Evolutionary conservation across 2,888 invertebrate species (phyloP).

Genomic region (Nasonovia ribisnigri): DNA sequence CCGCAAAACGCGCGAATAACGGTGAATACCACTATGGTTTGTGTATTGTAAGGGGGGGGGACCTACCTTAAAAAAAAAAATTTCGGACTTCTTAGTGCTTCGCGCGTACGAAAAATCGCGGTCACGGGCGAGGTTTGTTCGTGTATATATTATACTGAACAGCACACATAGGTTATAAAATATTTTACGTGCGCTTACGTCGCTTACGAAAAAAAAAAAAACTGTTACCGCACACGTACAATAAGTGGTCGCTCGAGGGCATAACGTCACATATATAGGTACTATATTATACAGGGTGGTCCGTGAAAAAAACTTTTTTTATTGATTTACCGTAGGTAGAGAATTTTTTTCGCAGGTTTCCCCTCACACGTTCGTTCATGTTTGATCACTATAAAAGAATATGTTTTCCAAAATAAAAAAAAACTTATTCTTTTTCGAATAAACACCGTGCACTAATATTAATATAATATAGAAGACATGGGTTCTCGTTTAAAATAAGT

Average conservation of each 20-base stretch:
- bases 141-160: neutral
- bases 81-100: neutral
- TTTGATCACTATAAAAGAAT: neutral
- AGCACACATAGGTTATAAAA: neutral
- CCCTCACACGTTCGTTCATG: neutral
- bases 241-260: neutral
- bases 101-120: conserved; percentile 13
- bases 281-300: neutral
- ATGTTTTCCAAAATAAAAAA: neutral
- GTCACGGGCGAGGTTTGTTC: conserved; percentile 33
- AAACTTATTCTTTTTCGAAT: neutral
- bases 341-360: neutral
- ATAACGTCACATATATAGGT: neutral
- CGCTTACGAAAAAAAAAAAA: neutral
- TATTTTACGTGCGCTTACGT: neutral
- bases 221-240: neutral
- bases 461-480: neutral
- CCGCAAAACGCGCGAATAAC: neutral
- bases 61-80: neutral
- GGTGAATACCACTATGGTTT: neutral
- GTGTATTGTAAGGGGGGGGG: neutral
- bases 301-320: neutral
- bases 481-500: neutral
- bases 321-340: neutral
- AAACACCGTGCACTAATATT: neutral